Conservation (phyloP, 2,797 vertebrate genomes). For the Emydoidea blandingii region DNA sequence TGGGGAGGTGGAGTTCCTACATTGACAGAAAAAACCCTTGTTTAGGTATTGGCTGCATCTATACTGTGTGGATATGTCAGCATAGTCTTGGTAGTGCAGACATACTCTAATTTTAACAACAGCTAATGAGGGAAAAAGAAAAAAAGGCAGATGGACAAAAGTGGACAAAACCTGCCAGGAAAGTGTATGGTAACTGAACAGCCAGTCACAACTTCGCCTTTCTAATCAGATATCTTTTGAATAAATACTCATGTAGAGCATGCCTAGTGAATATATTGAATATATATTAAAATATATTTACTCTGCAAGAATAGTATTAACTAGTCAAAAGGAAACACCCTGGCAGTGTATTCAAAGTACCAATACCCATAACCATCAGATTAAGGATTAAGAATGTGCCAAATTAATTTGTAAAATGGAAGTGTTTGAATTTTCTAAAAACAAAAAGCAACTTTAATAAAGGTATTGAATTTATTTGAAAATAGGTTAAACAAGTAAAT, state of each 20-base stretch:
- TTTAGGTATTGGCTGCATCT: neutral
- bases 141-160: neutral
- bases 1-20: neutral
- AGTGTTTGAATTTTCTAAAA: neutral
- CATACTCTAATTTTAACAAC: neutral
- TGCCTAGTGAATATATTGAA: neutral
- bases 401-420: neutral
- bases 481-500: neutral
- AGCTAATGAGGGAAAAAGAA: neutral
- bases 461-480: neutral
- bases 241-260: neutral
- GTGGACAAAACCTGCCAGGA: neutral
- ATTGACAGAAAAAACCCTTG: neutral
- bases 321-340: neutral
- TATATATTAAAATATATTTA: neutral
- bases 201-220: neutral
- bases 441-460: neutral
- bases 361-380: neutral
- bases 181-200: neutral
- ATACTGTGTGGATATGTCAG: neutral
- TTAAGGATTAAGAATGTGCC: neutral
- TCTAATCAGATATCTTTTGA: neutral
- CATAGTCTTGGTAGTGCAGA: neutral
- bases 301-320: neutral
- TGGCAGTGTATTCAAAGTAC: neutral